phyloP scores from a whole-genome alignment of 2,113 vertebrate genomes.

The Dendropsophus ebraccatus region DNA sequence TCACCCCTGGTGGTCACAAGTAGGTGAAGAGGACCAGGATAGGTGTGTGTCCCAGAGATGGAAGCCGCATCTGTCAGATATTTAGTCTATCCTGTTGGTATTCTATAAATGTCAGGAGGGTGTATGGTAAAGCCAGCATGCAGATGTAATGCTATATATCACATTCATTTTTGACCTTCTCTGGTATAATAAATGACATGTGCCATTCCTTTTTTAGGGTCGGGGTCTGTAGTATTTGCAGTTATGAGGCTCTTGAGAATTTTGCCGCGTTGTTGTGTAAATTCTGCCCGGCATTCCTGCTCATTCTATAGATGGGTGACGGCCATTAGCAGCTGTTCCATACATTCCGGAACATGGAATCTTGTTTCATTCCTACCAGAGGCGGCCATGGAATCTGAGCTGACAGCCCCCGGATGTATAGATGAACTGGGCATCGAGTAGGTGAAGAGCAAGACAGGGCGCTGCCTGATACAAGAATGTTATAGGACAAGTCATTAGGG shows the following conservation, averaged over 20 bases:
- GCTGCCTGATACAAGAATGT: background rate
- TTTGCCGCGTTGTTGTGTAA: background rate
- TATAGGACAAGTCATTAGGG: background rate
- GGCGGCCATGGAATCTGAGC: background rate
- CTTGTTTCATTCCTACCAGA: conserved; percentile 11
- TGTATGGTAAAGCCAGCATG: background rate
- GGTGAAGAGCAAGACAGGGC: background rate
- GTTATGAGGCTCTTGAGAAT: background rate
- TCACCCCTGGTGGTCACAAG: no score
- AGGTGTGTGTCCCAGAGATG: no score
- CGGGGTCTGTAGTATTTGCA: background rate
- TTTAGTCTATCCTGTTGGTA: no score
- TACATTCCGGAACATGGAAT: background rate
- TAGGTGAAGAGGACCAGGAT: no score
- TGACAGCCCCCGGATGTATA: background rate
- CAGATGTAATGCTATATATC: background rate
- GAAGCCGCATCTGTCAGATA: no score
- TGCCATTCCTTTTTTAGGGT: background rate
- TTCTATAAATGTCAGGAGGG: no score
- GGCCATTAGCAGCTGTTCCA: conserved; percentile 25
- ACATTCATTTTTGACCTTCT: background rate
- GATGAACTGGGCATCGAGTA: background rate
- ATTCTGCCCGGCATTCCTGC: conserved; percentile 8
- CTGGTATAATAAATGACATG: background rate
- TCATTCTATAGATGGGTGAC: conserved; percentile 6